Base-by-base conservation (phyloP, 2,113 vertebrate genomes). In the Lates calcarifer region DNA sequence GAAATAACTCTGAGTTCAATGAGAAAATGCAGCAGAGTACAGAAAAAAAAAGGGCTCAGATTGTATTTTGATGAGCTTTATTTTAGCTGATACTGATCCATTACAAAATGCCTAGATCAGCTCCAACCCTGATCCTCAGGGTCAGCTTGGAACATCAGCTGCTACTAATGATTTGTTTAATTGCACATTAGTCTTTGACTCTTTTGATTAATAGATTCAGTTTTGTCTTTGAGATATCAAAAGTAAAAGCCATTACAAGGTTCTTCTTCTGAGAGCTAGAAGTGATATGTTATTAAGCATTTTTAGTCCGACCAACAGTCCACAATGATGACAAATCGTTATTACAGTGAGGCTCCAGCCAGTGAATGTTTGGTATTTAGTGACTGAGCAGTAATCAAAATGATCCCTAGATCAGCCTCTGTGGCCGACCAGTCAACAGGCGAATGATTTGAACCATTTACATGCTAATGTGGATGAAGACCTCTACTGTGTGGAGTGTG, bases 401-500 rank as follows among this genome's bases (percentile, higher is more conserved):
- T 55, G 3, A 12, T 14, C 17, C 6, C 15, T 1, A 20, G 41
- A 35, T 47, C 35, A 47, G 53, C 33, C n/a, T 22, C 10, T 11
- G 41, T n/a, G n/a, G 20, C 45, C 55, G 18, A 60, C 22, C 14
- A 33, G 10, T 13, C 9, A 73, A 12, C 22, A 18, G 26, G 10
- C n/a, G 5, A 22, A 60, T 20, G 29, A 51, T 67, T 6, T 53
- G 41, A 66, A 15, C 17, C 51, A 3, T 39, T 68, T 24, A 20
- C 14, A 12, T 60, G 13, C 18, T 51, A 3, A 10, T 35, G 33
- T 55, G 47, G 57, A 76, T 77, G 33, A 37, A 39, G 61, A 70
- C 41, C 26, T 71, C 26, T 51, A 31, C 49, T 60, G n/a, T 55
- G 45, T 60, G 8, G 3, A 45, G 26, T 75, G 78, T 76, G 74